Conservation (phyloP, 2,113 vertebrate genomes). For the Halichoerus grypus region DNA sequence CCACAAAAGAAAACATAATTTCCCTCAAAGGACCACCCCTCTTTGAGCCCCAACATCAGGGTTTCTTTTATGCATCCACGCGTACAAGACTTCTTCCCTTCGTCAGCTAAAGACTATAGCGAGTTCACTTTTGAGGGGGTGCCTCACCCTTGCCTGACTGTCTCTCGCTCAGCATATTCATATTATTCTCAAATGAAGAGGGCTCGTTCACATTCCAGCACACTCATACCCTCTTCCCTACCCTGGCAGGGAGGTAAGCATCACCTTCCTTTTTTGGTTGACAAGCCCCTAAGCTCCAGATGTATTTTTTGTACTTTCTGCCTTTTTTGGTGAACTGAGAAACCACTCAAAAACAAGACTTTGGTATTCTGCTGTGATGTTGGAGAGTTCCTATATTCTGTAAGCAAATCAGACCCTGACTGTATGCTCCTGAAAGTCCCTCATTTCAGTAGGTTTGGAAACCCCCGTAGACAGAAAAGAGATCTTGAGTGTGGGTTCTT, state of each 20-base stretch:
- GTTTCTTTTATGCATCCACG: background rate
- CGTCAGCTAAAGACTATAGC: background rate
- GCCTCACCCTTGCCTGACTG: background rate
- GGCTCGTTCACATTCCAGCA: background rate
- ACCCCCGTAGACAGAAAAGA: background rate
- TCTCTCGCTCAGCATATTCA: background rate
- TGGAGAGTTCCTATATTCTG: rapidly evolving
- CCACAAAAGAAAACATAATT: background rate
- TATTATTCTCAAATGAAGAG: background rate
- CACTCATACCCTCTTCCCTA: background rate
- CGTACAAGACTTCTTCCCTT: background rate
- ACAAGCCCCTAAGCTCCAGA: background rate
- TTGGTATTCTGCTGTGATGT: no score
- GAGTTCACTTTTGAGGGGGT: background rate
- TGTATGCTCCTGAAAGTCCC: background rate
- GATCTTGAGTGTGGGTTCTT: background rate
- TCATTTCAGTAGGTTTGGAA: background rate
- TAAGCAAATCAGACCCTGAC: background rate
- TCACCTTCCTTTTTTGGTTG: background rate
- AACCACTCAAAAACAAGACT: background rate
- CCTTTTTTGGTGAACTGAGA: background rate
- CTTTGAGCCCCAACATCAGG: background rate
- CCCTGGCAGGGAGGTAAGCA: background rate
- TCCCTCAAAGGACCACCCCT: background rate
- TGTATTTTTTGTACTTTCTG: background rate